Conservation (phyloP, 2,113 vertebrate genomes). For the Chelonoidis abingdonii region DNA sequence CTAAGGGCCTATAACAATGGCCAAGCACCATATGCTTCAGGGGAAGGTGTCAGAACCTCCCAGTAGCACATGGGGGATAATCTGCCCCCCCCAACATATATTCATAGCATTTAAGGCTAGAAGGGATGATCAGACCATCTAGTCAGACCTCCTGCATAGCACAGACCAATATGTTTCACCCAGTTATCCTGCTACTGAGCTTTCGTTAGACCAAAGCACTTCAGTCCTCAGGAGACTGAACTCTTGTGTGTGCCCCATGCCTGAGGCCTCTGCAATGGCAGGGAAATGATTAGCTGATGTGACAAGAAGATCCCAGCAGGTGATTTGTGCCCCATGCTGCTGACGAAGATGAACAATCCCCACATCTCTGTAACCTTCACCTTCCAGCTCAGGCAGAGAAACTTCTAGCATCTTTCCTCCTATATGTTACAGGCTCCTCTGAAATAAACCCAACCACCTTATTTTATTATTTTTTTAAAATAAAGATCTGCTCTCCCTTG, state of each 20-base stretch:
- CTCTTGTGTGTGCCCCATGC: neutral
- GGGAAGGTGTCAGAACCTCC: neutral
- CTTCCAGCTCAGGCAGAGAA: neutral
- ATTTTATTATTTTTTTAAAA: neutral
- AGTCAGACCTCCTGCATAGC: neutral
- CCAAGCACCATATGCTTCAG: neutral
- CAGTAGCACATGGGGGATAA: neutral
- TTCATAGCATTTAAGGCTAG: neutral
- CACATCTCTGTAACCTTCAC: neutral
- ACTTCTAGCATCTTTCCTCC: neutral
- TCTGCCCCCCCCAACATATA: neutral
- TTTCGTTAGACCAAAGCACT: neutral
- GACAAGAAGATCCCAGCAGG: neutral
- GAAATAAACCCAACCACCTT: neutral
- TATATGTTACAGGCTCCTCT: neutral
- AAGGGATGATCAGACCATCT: neutral
- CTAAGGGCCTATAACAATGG: neutral
- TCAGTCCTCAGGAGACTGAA: neutral
- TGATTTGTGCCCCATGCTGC: neutral
- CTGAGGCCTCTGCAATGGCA: neutral
- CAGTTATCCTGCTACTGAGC: neutral
- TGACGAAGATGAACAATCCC: neutral
- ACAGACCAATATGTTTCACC: neutral
- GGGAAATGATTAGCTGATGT: neutral
- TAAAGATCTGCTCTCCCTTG: neutral